phyloP scores from a whole-genome alignment of 2,113 vertebrate species.

The Zeus faber region DNA sequence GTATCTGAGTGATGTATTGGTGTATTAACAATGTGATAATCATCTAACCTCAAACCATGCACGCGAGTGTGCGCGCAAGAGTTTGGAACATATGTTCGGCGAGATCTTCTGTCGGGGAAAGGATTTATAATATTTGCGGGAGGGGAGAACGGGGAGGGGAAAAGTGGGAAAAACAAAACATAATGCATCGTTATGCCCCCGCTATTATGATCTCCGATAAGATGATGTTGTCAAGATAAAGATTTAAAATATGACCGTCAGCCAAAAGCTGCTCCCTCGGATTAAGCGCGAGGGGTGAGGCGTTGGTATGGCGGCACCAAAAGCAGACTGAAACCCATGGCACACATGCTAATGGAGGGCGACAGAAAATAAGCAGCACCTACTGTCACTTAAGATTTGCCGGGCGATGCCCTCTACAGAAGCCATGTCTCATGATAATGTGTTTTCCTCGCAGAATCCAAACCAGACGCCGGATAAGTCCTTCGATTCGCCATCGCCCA shows the following conservation, averaged over 20 bases:
- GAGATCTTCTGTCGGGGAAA: slow-evolving; percentile 57
- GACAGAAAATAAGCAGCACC: slow-evolving; percentile 44
- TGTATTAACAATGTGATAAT: slow-evolving; percentile 77
- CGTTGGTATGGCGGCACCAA: neutral
- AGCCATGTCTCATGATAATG: slow-evolving; percentile 54
- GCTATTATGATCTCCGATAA: slow-evolving; percentile 15
- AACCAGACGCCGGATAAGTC: slow-evolving; percentile 72
- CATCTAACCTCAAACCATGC: slow-evolving; percentile 70
- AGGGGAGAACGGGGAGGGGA: slow-evolving; percentile 27
- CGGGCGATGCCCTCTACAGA: slow-evolving; percentile 32
- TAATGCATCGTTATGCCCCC: slow-evolving; percentile 15
- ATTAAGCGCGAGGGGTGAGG: slow-evolving; percentile 41
- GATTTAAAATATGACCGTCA: slow-evolving; percentile 47
- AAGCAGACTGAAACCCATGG: neutral
- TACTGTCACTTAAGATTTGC: slow-evolving; percentile 53
- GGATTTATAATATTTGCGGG: slow-evolving; percentile 56
- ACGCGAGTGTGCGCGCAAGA: slow-evolving; percentile 36
- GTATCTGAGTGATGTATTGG: slow-evolving; percentile 69
- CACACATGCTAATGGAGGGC: slow-evolving; percentile 42
- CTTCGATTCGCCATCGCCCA: slow-evolving; percentile 63
- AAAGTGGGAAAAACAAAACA: slow-evolving; percentile 30
- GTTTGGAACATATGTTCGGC: slow-evolving; percentile 65
- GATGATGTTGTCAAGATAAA: slow-evolving; percentile 51
- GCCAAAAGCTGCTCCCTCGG: slow-evolving; percentile 39
- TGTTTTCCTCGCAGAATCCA: slow-evolving; percentile 72